Evolutionary conservation across 2,797 vertebrate genomes (phyloP).

Genomic region (Enteromius radiatus): DNA sequence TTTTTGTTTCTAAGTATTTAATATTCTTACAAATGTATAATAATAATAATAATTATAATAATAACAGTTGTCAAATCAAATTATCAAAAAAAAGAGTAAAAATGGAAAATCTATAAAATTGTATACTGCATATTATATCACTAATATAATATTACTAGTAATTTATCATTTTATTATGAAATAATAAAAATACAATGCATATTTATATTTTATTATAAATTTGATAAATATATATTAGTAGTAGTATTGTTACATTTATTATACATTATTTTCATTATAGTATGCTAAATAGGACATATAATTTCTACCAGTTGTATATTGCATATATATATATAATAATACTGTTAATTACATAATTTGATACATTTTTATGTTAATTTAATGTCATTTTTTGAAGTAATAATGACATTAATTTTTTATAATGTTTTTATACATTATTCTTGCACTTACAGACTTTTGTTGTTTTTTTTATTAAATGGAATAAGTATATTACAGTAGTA

Average conservation of each 20-base stretch:
- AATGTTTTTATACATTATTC: background rate
- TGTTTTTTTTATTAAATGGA: background rate
- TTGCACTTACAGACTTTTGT: background rate
- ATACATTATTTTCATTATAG: background rate
- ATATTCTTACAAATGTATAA: background rate
- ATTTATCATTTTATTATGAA: background rate
- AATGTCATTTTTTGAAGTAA: background rate
- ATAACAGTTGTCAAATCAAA: no score
- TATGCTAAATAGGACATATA: background rate
- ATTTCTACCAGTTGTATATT: background rate
- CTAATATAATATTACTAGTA: background rate
- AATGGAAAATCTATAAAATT: background rate
- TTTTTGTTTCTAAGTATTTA: background rate
- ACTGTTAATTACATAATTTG: background rate
- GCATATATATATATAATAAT: background rate
- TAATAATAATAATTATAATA: background rate
- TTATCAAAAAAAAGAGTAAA: background rate
- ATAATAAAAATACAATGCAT: background rate
- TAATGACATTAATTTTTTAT: background rate
- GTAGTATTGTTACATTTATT: background rate
- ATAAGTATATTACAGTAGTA: background rate
- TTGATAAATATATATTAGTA: background rate
- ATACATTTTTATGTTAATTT: background rate
- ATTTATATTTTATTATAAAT: background rate
- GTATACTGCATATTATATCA: background rate